Conservation (phyloP, 1,140 invertebrate genomes). For the Mizuhopecten yessoensis region DNA sequence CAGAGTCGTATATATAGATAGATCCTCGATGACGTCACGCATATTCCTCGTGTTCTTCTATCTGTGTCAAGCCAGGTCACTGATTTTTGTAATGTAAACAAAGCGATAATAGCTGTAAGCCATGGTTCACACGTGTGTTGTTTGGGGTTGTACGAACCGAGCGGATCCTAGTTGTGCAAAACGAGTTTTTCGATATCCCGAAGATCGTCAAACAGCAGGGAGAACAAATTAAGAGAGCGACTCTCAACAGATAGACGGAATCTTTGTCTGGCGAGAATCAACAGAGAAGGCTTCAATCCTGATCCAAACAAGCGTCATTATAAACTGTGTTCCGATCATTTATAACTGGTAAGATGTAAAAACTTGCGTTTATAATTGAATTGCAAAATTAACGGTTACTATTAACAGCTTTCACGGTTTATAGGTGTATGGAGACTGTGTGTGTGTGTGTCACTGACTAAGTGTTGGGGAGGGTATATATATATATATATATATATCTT, state of each 20-base stretch:
- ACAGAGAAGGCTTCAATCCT: slow-evolving; percentile 42
- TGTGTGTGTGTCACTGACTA: too few species aligned
- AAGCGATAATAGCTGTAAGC: background rate
- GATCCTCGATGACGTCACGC: too few species aligned
- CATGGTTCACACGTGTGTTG: slow-evolving; percentile 53
- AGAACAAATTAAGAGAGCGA: slow-evolving; percentile 22
- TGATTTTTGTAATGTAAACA: too few species aligned
- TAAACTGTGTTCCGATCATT: slow-evolving; percentile 56
- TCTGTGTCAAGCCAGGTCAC: too few species aligned
- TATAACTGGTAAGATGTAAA: slow-evolving; percentile 51
- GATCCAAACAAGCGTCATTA: slow-evolving; percentile 43
- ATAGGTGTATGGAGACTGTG: too few species aligned
- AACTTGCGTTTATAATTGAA: too few species aligned
- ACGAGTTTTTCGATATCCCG: slow-evolving; percentile 21
- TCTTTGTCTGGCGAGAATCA: slow-evolving; percentile 42
- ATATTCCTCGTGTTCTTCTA: too few species aligned
- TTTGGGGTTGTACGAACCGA: slow-evolving; percentile 43
- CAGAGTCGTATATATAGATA: too few species aligned
- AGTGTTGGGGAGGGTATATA: too few species aligned
- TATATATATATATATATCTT: too few species aligned
- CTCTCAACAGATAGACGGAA: slow-evolving; percentile 31
- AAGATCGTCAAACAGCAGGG: slow-evolving; percentile 46
- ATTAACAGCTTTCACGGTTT: too few species aligned
- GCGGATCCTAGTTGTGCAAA: background rate
- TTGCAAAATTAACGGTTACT: too few species aligned